Conservation (phyloP, 2,113 vertebrate species). For the Cyphomyrus discorhynchus region DNA sequence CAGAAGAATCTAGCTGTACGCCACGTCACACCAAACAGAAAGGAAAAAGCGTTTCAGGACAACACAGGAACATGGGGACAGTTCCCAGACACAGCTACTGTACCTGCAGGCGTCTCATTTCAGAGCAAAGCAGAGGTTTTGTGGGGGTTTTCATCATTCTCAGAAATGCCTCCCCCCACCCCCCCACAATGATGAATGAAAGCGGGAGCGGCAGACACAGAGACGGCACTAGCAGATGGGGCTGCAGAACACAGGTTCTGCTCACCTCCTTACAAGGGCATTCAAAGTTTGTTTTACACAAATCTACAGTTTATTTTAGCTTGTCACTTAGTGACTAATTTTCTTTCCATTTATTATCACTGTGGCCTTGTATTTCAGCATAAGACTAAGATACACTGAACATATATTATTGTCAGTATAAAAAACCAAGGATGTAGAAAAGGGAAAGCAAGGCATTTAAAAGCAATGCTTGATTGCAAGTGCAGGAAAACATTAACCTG, state of each 20-base stretch:
- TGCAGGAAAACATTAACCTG: not conserved
- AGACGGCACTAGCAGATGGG: not conserved
- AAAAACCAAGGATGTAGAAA: not conserved
- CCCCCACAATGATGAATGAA: not conserved
- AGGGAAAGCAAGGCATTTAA: not conserved
- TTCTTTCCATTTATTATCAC: not conserved
- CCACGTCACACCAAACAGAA: not conserved
- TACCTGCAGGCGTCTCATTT: not conserved
- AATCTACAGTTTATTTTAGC: not conserved
- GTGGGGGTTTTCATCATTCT: not conserved
- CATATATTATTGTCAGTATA: not conserved
- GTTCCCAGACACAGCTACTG: not conserved
- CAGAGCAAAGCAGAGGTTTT: not conserved
- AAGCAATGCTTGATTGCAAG: not conserved
- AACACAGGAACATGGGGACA: too few species aligned
- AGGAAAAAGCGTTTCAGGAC: not conserved
- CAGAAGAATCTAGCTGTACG: not conserved
- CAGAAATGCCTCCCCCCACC: not conserved
- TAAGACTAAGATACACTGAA: not conserved
- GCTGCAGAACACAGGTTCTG: not conserved
- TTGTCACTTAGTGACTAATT: not conserved
- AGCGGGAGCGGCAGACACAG: not conserved
- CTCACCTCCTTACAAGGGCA: not conserved
- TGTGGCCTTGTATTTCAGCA: not conserved
- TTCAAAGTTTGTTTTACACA: not conserved